Evolutionary conservation across 2,797 vertebrate genomes (phyloP).

Genomic region (Lagocephalus sceleratus): DNA sequence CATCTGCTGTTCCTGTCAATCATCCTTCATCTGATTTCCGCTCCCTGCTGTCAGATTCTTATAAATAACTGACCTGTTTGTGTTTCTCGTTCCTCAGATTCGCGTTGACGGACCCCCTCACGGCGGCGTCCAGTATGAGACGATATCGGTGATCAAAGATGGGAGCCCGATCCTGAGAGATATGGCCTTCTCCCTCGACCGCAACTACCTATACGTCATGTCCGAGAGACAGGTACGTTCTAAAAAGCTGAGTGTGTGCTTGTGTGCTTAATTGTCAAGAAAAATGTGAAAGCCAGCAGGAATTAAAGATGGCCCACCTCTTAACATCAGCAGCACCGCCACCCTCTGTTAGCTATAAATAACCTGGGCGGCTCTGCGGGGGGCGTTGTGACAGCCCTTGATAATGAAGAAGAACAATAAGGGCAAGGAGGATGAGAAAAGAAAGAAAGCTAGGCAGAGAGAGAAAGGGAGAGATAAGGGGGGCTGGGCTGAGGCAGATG

Average conservation of each 20-base stretch:
- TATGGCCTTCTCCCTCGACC: slow-evolving; percentile 93
- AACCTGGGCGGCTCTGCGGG: slow-evolving; percentile 58
- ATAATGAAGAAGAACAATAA: slow-evolving; percentile 72
- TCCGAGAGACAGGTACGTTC: slow-evolving; percentile 88
- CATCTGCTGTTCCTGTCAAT: slow-evolving; percentile 47
- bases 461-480: slow-evolving; percentile 43
- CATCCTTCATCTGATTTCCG: slow-evolving; percentile 22
- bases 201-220: slow-evolving; percentile 91
- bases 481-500: slow-evolving; percentile 29
- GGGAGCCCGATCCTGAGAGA: slow-evolving; percentile 89
- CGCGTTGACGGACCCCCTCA: slow-evolving; percentile 91
- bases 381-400: slow-evolving; percentile 59
- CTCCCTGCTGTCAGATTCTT: slow-evolving; percentile 17
- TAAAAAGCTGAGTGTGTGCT: neutral
- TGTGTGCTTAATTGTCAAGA: slow-evolving; percentile 33
- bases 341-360: slow-evolving; percentile 66
- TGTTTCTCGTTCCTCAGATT: slow-evolving; percentile 76
- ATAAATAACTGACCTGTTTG: slow-evolving; percentile 59
- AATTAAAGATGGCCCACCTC: slow-evolving; percentile 48
- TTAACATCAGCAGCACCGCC: slow-evolving; percentile 44
- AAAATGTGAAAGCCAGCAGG: slow-evolving; percentile 17
- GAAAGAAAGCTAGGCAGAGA: slow-evolving; percentile 48
- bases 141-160: slow-evolving; percentile 86
- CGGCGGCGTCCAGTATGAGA: slow-evolving; percentile 92
- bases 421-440: slow-evolving; percentile 50